A percentile compares a stretch with the other conserved stretches of the same genome.
Evolutionary conservation across 2,797 vertebrate species (phyloP).

Genomic region (Syngnathus rostellatus): DNA sequence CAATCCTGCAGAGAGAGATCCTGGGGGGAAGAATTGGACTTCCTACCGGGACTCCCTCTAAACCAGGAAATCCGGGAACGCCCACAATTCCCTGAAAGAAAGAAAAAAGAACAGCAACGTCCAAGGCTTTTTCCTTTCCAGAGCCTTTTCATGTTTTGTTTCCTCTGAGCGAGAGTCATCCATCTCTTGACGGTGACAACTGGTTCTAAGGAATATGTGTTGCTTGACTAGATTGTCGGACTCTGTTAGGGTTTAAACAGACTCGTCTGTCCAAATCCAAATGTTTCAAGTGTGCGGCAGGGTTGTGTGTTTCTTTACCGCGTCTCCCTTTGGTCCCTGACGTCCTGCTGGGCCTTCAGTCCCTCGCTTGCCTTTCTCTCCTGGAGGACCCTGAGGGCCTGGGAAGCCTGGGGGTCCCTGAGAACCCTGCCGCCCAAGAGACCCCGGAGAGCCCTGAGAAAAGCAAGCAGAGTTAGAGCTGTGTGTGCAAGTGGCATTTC

Average conservation of each 20-base stretch:
- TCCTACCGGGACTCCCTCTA: conserved; percentile 58
- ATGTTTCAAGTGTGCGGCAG: too few relatives aligned
- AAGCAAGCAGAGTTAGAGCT: conserved; percentile 5
- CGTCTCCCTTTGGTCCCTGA: conserved; percentile 46
- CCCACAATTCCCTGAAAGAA: conserved; percentile 46
- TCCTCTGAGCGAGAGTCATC: not conserved
- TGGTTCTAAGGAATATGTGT: too few relatives aligned
- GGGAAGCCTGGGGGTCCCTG: conserved; percentile 51
- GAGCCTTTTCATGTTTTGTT: not conserved
- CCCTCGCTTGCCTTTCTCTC: conserved; percentile 58
- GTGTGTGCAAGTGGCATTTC: not conserved
- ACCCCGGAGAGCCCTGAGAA: conserved; percentile 53
- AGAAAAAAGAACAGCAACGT: not conserved
- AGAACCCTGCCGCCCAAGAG: conserved; percentile 42
- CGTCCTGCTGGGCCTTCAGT: conserved; percentile 40
- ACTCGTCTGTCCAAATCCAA: too few relatives aligned
- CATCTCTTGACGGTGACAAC: too few relatives aligned
- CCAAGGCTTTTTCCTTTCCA: not conserved
- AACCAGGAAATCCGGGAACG: conserved; percentile 49
- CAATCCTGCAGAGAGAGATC: not conserved
- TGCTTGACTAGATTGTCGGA: too few relatives aligned
- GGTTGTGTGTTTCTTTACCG: conserved; percentile 28
- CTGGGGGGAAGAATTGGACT: not conserved
- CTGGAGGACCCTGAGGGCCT: conserved; percentile 45
- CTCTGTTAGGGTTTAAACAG: too few relatives aligned